phyloP scores from a whole-genome alignment of 2,113 vertebrate species.

The Gobius niger region DNA sequence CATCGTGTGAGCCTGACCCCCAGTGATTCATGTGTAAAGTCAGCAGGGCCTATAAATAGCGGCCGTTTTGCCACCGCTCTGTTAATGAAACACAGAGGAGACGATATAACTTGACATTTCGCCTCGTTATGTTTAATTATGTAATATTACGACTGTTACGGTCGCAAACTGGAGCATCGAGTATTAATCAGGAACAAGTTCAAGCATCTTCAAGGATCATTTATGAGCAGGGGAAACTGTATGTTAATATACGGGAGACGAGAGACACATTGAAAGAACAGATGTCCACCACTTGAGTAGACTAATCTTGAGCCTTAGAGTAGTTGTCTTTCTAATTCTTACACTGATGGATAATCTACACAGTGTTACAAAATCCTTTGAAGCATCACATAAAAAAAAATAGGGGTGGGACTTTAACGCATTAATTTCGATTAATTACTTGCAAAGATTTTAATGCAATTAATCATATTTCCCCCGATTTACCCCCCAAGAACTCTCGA shows the following conservation, averaged over 20 bases:
- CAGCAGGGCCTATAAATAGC: slow-evolving; percentile 50
- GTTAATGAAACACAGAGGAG: slow-evolving; percentile 21
- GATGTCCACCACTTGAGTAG: no score
- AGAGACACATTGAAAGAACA: no score
- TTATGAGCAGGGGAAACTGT: neutral
- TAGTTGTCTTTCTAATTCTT: no score
- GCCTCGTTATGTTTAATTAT: neutral
- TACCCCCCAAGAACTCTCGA: no score
- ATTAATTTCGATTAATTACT: no score
- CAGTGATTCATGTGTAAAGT: slow-evolving; percentile 33
- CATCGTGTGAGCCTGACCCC: slow-evolving; percentile 27
- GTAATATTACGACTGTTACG: neutral
- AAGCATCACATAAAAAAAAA: no score
- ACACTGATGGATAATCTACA: no score
- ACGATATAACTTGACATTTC: slow-evolving; percentile 7
- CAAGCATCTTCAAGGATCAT: slow-evolving; percentile 1
- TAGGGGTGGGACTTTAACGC: no score
- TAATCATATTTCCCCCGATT: no score
- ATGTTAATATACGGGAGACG: neutral
- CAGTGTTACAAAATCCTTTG: no score
- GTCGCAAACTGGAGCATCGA: neutral
- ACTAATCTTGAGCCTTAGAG: no score
- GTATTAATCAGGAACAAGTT: neutral
- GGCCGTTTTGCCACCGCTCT: slow-evolving; percentile 14
- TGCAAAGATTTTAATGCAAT: no score